Evolutionary conservation across 2,797 vertebrate species (phyloP), one percentile per base, ranked within the genome.

Genomic region (Nasua narica): DNA sequence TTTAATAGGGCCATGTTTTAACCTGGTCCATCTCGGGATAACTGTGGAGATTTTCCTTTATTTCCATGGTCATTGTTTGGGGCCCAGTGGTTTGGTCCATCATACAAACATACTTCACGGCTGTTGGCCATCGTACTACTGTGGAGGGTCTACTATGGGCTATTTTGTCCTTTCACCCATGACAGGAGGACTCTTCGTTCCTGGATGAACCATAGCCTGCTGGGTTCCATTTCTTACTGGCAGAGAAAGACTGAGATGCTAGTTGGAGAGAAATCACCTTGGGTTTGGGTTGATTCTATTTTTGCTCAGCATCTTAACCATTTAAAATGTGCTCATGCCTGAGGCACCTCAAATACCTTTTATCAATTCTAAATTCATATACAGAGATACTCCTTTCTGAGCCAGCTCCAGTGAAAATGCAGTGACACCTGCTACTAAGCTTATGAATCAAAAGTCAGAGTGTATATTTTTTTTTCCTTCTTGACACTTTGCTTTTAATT

Each of bases 401-500:
- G 72, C 29, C 32, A 29, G 0, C 10, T 87, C 83, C 60, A 82
- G 1, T 78, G 79, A 65, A 79, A 82, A 70, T 37, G 15, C 50
- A 40, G 21, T 37, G 67, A 83, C 43, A 88, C 12, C 40, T 43
- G 16, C 27, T 81, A 76, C 65, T 82, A 50, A 67, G 16, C 43
- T 84, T 96, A 10, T 52, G 76, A 96, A 78, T 95, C 40, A 90
- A 72, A n/a, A 95, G 37, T 88, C 85, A 94, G 37, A 48, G 54
- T 16, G 23, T 62, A 46, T 37, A 1, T 70, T 83, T 10, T 4
- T 4, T 50, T 78, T 40, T 84, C 32, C 29, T 95, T 93, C 89
- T 79, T 95, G 60, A 82, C 5, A 46, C 88, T 94, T 87, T 46
- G 72, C n/a, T 88, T 91, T 94, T 88, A 87, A 54, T 96, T 96